Evolutionary conservation across 2,888 invertebrate genomes (phyloP).

Genomic region (Limnephilus lunatus): DNA sequence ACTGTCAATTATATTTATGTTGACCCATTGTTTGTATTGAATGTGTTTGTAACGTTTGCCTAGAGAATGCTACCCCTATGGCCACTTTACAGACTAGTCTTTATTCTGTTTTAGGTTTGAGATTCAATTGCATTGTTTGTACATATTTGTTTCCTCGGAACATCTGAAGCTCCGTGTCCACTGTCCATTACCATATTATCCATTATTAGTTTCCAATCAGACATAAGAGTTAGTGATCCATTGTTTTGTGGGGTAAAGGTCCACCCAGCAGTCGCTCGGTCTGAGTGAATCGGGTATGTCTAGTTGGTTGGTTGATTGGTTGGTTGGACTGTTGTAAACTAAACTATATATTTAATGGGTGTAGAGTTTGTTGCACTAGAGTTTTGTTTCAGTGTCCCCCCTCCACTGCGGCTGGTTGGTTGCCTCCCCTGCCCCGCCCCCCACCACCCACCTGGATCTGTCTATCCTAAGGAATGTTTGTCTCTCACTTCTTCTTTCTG

Average conservation of each 20-base stretch:
- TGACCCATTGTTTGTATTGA: conserved; percentile 18
- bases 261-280: conserved; percentile 13
- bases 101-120: conserved; percentile 12
- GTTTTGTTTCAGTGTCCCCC: conserved; percentile 79
- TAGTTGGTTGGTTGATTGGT: conserved; percentile 30
- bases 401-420: conserved; percentile 75
- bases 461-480: conserved; percentile 76
- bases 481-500: conserved; percentile 71
- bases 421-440: conserved; percentile 71
- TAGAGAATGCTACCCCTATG: conserved; percentile 40
- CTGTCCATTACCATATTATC: neutral
- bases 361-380: conserved; percentile 73
- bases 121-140: conserved; percentile 17
- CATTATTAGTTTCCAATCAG: conserved; percentile 9
- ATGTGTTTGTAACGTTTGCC: conserved; percentile 39
- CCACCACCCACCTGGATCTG: conserved; percentile 70
- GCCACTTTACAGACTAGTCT: conserved; percentile 35
- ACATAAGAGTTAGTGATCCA: neutral
- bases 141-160: neutral
- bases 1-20: conserved; percentile 27
- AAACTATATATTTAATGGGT: conserved; percentile 57
- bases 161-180: neutral
- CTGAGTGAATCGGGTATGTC: conserved; percentile 52
- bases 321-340: conserved; percentile 67
- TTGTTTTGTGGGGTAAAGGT: neutral